A percentile compares a stretch with the other conserved stretches of the same genome.
Conservation (phyloP, 1,140 invertebrate species). For the Cherax destructor region DNA sequence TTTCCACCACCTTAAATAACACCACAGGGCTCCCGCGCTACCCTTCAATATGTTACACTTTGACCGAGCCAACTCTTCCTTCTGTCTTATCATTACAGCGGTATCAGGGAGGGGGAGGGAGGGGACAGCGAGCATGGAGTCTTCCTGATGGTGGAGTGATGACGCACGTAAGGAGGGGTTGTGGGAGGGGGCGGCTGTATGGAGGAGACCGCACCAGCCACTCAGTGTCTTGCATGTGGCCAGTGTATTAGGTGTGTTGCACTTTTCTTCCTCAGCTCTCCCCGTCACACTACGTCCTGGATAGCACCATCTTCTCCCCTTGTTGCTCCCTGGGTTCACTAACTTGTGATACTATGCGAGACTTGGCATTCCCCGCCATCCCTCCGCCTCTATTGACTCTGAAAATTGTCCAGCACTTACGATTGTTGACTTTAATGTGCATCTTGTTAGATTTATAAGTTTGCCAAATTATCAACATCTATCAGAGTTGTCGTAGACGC, state of each 20-base stretch:
- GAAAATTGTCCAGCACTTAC: neutral
- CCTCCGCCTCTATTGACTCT: neutral
- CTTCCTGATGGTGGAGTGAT: neutral
- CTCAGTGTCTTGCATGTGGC: neutral
- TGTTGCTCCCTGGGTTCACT: neutral
- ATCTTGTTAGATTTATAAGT: conserved; percentile 8
- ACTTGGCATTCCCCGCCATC: neutral
- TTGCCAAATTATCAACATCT: neutral
- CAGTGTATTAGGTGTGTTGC: neutral
- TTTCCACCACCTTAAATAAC: neutral
- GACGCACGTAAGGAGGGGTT: neutral
- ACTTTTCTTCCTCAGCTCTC: neutral
- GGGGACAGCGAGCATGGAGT: neutral
- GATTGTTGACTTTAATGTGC: conserved; percentile 17
- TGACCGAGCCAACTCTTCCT: neutral
- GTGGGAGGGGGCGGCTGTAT: neutral
- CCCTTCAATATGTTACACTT: neutral
- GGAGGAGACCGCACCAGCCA: neutral
- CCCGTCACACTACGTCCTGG: neutral
- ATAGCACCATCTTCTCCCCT: neutral
- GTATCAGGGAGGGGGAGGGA: neutral
- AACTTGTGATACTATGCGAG: conserved; percentile 6
- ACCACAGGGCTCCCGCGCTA: neutral
- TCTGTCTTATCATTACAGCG: neutral
- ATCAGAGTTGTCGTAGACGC: too few species aligned